Conservation (phyloP, 37 sponge, comb jelly and placozoan genomes). For the Lycopodina hypogea region DNA sequence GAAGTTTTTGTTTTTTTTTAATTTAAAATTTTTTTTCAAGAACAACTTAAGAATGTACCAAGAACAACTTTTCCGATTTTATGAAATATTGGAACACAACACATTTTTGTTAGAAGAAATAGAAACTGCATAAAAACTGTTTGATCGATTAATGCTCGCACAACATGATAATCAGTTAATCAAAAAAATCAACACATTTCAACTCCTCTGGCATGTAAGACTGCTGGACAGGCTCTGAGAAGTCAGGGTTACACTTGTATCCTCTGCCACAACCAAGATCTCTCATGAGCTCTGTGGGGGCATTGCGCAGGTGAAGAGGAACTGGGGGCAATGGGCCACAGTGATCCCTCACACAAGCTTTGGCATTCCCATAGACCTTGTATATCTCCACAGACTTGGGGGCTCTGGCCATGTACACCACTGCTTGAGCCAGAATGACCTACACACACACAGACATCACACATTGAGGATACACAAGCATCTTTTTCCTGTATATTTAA, state of each 20-base stretch:
- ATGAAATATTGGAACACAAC: too few relatives aligned
- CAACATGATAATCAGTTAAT: too few relatives aligned
- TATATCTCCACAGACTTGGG: constrained; percentile 51
- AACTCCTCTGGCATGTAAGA: constrained; percentile 34
- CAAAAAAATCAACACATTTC: constrained; percentile 29
- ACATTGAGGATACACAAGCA: too few relatives aligned
- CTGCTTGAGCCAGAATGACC: constrained; percentile 50
- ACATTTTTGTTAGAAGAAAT: too few relatives aligned
- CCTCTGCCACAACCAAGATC: constrained; percentile 44
- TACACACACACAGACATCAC: too few relatives aligned
- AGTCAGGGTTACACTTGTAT: constrained; percentile 56
- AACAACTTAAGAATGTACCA: too few relatives aligned
- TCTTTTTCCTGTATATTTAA: too few relatives aligned
- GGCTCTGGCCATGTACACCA: constrained; percentile 58
- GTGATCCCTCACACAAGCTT: constrained; percentile 12
- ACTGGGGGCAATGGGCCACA: constrained; percentile 45
- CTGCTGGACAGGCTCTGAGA: constrained; percentile 29
- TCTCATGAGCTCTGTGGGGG: constrained; percentile 51
- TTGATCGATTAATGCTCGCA: too few relatives aligned
- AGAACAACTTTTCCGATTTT: too few relatives aligned
- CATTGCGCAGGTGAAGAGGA: constrained; percentile 57
- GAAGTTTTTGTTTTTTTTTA: too few relatives aligned
- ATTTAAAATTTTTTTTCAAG: too few relatives aligned
- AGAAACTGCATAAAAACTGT: too few relatives aligned
- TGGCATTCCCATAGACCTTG: constrained; percentile 24